phyloP scores from a whole-genome alignment of 2,113 vertebrate genomes.

The Nothoprocta pentlandii region DNA sequence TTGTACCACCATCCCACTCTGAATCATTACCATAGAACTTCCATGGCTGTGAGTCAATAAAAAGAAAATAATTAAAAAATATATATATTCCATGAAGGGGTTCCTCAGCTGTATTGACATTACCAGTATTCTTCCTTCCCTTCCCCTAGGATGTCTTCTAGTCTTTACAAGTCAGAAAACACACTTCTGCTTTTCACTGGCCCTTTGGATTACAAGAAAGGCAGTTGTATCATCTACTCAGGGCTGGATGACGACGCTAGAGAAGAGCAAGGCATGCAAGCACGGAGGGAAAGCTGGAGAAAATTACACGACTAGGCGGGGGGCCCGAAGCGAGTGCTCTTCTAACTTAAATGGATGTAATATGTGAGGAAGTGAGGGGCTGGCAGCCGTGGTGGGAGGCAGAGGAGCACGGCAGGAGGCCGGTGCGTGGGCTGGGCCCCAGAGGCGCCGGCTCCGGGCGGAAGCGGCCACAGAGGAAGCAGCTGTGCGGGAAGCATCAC shows the following conservation, averaged over 20 bases:
- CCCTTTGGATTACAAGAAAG: neutral
- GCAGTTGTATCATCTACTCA: neutral
- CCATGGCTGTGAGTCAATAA: neutral
- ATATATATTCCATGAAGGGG: neutral
- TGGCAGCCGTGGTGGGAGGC: neutral
- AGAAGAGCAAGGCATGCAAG: neutral
- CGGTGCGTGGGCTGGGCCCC: neutral
- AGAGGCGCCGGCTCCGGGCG: neutral
- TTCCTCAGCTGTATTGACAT: neutral
- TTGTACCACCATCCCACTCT: neutral
- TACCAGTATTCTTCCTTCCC: neutral
- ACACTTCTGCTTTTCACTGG: neutral
- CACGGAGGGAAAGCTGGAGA: neutral
- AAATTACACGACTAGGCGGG: neutral
- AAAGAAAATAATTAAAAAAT: too few relatives aligned
- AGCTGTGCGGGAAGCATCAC: neutral
- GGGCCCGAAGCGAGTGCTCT: neutral
- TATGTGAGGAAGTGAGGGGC: neutral
- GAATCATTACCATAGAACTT: neutral
- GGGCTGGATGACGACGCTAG: neutral
- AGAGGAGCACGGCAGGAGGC: rapidly evolving
- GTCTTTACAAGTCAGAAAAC: neutral
- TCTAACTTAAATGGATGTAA: neutral
- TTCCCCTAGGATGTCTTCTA: neutral
- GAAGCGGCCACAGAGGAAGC: rapidly evolving